Evolutionary conservation across 2,888 invertebrate species (phyloP), one percentile per base, ranked within the genome.

Genomic region (Apotomis betuletana): DNA sequence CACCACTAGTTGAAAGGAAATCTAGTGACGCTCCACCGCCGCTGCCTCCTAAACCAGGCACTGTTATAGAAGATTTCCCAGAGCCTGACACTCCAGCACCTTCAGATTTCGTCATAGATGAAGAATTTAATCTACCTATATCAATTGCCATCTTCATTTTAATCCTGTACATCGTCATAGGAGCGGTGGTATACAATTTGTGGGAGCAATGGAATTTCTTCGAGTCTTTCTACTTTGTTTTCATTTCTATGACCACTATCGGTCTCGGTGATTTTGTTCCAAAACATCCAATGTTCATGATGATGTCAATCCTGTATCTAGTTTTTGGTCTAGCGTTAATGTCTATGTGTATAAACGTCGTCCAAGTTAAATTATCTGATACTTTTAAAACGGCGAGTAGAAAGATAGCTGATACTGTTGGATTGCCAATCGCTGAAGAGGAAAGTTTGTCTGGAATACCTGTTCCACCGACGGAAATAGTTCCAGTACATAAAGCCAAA

Each of bases 331-430:
- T 99, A 74, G 98, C 99, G 0, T 93, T 99, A 27, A 99, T 99
- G 65, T 98, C 99, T 77, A 99, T 99, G 98, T 98, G 98, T 88
- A 97, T 99, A 81, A 99, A 98, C 83, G 98, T 99, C 13, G 98
- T 99, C 0, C 98, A 98, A 93, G 96, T 96, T 59, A 96, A 95
- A 84, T 80, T 96, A 58, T 96, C 96, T 60, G 95, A 97, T 85
- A 97, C 97, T 0, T 98, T 98, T 83, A 96, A 95, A 78, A 95
- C 96, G 77, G 97, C 97, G 0, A 97, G 97, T 81, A 96, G 96
- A 36, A 98, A 97, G 85, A 94, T 98, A 61, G 96, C 97, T 3
- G 96, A 97, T 38, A 97, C 97, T 3, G 97, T 98, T 76, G 97
- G 97, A 4, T 89, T 97, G 60, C 95, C 95, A 73, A 94, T 97